Base-by-base conservation (phyloP, 2,113 vertebrate genomes). In the Neofelis nebulosa region DNA sequence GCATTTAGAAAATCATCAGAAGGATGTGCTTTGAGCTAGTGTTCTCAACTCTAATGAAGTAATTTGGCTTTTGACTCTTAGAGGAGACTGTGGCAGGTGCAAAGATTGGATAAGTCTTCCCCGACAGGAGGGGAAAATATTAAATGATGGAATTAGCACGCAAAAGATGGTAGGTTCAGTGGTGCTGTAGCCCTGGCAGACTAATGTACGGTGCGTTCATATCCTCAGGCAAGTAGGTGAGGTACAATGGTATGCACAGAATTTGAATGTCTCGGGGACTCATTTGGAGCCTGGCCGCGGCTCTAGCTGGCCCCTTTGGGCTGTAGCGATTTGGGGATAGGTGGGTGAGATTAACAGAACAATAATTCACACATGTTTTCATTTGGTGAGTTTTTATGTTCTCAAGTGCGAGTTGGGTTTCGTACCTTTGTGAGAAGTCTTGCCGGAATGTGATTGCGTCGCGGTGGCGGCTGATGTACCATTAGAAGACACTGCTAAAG, bases 311-410 rank as follows among this genome's bases (percentile, higher is more conserved):
- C 95, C 91, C 73, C 15, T 82, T 91, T 63, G 97, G 92, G 0
- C 5, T 50, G 36, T 55, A 69, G 61, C 94, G 94, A 79, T 96
- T 96, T 96, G 89, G 94, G 90, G 90, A 89, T 68, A 97, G 90
- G 74, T 66, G 55, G 68, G 12, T 97, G 73, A 98, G 92, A 97
- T 89, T 97, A 98, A 94, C 63, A 66, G 52, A 57, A 71, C 71
- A 84, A 86, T 94, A 31, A 86, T 98, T 98, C 97, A 91, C 68
- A 94, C 84, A 92, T 76, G 94, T 97, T 97, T 98, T 93, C 36
- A 71, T 94, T 90, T 45, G 95, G 66, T 93, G n/a, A 93, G 88
- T 66, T 98, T 80, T 65, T 97, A 97, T 74, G 48, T 63, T 11
- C 27, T 82, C 93, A 98, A 96, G 96, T 92, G 74, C 91, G 25